These are phyloP conservation scores for Pagetopsis macropterus DNA, from an alignment of 2,797 vertebrate genomes.

Conservation along the genomic window DNA sequence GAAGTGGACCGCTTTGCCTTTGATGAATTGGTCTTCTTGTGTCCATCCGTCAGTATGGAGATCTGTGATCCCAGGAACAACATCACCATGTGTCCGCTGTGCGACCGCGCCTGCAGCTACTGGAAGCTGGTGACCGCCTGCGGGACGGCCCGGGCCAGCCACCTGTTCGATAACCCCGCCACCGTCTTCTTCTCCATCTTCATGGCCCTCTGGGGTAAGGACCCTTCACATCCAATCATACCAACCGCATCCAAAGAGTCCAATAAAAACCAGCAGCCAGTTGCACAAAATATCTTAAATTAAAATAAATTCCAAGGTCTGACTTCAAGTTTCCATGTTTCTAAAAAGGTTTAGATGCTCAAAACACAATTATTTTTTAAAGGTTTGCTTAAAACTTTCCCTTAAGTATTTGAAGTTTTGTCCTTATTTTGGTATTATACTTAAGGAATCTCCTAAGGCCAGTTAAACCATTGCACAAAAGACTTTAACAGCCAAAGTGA, in stretches of 20 bases:
- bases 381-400: too few species aligned
- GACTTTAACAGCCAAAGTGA: too few species aligned
- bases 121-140: slow-evolving; percentile 94
- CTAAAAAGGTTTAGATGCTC: too few species aligned
- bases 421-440: too few species aligned
- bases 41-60: slow-evolving; percentile 83
- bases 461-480: too few species aligned
- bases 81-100: slow-evolving; percentile 97
- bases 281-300: too few species aligned
- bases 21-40: not conserved
- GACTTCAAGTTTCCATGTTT: too few species aligned
- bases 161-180: slow-evolving; percentile 96
- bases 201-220: slow-evolving; percentile 96
- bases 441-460: too few species aligned
- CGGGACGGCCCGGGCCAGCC: slow-evolving; percentile 93
- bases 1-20: too few species aligned
- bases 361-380: too few species aligned
- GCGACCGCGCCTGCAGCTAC: slow-evolving; percentile 94
- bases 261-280: not conserved
- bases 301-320: too few species aligned
- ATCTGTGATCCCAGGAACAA: slow-evolving; percentile 94
- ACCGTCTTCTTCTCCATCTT: slow-evolving; percentile 98
- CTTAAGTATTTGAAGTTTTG: too few species aligned
- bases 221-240: not conserved
- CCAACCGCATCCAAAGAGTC: not conserved